Evolutionary conservation across 2,797 vertebrate genomes (phyloP), one percentile per base, ranked within the genome.

Genomic region (Eurystomus glaucurus): DNA sequence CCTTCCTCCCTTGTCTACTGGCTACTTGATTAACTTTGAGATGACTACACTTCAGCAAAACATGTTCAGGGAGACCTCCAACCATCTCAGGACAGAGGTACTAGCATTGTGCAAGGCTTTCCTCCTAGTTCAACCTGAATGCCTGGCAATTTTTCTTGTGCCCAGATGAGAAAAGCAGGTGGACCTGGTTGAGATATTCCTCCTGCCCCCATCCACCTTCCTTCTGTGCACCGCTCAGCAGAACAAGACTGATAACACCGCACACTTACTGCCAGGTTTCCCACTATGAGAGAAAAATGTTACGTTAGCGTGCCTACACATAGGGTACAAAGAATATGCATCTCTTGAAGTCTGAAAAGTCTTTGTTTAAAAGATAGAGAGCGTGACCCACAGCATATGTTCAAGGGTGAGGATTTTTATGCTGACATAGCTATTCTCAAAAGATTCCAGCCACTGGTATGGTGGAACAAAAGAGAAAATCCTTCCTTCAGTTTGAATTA

Each of bases 1-100:
- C 46, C 69, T 61, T 58, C 55, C 46, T 70, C 31, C 46, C 19
- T 79, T 69, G 22, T 35, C 26, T 58, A 17, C 28, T 58, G 55
- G 19, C 60, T 74, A 45, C 37, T 21, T 51, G 23, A 0, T 0
- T 48, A 52, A 65, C 52, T 77, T n/a, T 29, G 25, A 55, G 46
- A 61, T 20, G 7, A 37, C 28, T 19, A 33, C 2, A 0, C n/a
- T 66, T 76, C 33, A 41, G 41, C 9, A 81, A 61, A 71, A 50
- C 5, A 9, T 0, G 0, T 51, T 26, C 50, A 52, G 20, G 10
- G 19, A 58, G 28, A 64, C 29, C 19, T 18, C 11, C 71, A 82
- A 8, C 8, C 25, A 39, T 2, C 62, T 69, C 29, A 31, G 15
- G 25, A 52, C 0, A 0, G 50, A 46, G 17, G 43, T 62, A 57